These are phyloP conservation scores for Chelon labrosus DNA, from an alignment of 2,797 vertebrate species.

Conservation along the genomic window DNA sequence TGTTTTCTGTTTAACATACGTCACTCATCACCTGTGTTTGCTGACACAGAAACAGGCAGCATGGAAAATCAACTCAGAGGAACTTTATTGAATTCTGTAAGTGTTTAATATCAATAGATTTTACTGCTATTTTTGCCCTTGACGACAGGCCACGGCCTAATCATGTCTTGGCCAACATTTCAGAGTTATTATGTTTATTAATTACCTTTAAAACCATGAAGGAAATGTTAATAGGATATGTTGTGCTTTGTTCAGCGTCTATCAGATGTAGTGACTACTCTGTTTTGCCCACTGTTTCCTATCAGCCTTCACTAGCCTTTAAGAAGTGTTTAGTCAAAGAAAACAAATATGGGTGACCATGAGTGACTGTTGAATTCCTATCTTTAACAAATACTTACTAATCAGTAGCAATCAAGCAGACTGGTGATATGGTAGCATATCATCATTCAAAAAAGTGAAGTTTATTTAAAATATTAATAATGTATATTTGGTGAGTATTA, in stretches of 20 bases:
- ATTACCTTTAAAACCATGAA: too few species aligned
- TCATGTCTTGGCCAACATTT: neutral
- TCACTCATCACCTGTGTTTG: slow-evolving; percentile 19
- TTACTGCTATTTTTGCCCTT: neutral
- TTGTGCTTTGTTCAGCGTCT: too few species aligned
- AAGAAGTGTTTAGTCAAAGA: neutral
- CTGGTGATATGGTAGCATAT: neutral
- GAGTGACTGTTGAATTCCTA: neutral
- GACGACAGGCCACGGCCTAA: too few species aligned
- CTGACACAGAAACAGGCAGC: slow-evolving; percentile 26
- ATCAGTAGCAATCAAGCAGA: too few species aligned
- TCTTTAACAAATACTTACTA: too few species aligned
- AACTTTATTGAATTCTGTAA: neutral
- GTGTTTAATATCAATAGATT: neutral
- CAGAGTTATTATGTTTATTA: too few species aligned
- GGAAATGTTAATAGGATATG: too few species aligned
- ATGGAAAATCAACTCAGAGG: slow-evolving; percentile 20
- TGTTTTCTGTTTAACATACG: slow-evolving; percentile 23
- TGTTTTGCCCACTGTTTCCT: neutral
- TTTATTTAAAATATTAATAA: neutral
- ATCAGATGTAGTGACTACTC: neutral
- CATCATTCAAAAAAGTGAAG: neutral
- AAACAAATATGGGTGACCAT: neutral
- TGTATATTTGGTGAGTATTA: too few species aligned
- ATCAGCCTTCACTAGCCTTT: neutral